A percentile compares a stretch with the other conserved stretches of the same genome.
Evolutionary conservation across 2,888 invertebrate genomes (phyloP).

Genomic region (Gortyna flavago): DNA sequence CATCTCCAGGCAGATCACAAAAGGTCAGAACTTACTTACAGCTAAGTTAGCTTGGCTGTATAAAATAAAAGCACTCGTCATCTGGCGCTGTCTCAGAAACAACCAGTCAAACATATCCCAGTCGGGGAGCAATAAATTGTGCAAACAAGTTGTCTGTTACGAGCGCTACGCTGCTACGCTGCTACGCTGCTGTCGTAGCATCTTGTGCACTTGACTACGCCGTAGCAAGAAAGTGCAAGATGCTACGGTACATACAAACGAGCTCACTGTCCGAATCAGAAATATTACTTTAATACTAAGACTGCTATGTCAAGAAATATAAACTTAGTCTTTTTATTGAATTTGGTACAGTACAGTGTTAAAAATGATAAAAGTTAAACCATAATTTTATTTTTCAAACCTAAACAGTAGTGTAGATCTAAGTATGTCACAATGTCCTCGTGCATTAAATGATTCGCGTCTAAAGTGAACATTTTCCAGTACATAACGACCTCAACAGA

Average conservation of each 20-base stretch:
- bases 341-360: conserved; percentile 3
- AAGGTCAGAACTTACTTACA: conserved; percentile 9
- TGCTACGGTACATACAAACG: conserved; percentile 47
- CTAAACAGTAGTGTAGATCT: not conserved
- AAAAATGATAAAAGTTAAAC: conserved; percentile 6
- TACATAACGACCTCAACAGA: conserved; percentile 57
- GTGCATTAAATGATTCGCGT: conserved; percentile 44
- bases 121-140: conserved; percentile 73
- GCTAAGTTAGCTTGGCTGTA: conserved; percentile 30
- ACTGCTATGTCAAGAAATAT: conserved; percentile 19
- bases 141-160: conserved; percentile 72
- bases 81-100: conserved; percentile 51
- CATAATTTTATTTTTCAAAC: conserved; percentile 1
- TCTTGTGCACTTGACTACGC: conserved; percentile 67
- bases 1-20: conserved; percentile 6
- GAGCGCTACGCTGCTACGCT: conserved; percentile 61
- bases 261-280: conserved; percentile 44
- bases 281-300: conserved; percentile 36
- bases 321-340: conserved; percentile 9
- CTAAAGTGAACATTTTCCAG: conserved; percentile 49
- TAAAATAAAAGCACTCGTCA: conserved; percentile 56
- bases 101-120: conserved; percentile 69
- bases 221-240: conserved; percentile 58
- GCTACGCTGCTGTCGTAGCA: conserved; percentile 65
- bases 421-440: conserved; percentile 19